Base-by-base conservation (phyloP, 2,113 vertebrate genomes). In the Elachura formosa region DNA sequence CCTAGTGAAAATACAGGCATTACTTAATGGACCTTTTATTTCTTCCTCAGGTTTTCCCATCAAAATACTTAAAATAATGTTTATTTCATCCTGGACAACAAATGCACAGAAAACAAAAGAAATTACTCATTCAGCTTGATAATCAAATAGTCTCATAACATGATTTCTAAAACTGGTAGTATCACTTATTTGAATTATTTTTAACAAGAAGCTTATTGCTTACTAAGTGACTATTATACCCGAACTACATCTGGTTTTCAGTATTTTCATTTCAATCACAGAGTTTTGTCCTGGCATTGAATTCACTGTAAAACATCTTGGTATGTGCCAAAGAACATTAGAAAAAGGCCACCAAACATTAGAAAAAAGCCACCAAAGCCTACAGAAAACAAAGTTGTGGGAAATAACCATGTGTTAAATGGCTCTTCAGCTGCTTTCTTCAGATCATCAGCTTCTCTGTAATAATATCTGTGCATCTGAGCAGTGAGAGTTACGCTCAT, bases 1-100 rank as follows among this genome's bases (percentile, higher is more conserved):
- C 68, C 66, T 94, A 61, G 76, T 85, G 72, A 93, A 97, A 95
- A 85, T 55, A 71, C 48, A 80, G 69, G 22, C 93, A 75, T 87
- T 84, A 36, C 72, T 96, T 96, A 90, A 75, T 67, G 59, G 72
- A 92, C 18, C 36, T 81, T 94, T 79, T 86, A 56, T 79, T 91
- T 87, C 90, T 83, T 43, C 26, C 87, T 74, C 33, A 40, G 82
- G 63, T 59, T 76, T 91, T 88, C 45, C 55, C 46, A 76, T 23
- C 58, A 85, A 72, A 87, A 41, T 51, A 62, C 41, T 96, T 80
- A 83, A 69, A 49, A 83, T 86, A 34, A 19, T 85, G 38, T 86
- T 83, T 90, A 80, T 93, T 94, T 58, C 71, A 51, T 89, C 54
- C 63, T 86, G 85, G 38, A 25, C 86, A 82, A 58, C 24, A 84